Conservation (phyloP, 2,113 vertebrate species). For the Ctenomys sociabilis region DNA sequence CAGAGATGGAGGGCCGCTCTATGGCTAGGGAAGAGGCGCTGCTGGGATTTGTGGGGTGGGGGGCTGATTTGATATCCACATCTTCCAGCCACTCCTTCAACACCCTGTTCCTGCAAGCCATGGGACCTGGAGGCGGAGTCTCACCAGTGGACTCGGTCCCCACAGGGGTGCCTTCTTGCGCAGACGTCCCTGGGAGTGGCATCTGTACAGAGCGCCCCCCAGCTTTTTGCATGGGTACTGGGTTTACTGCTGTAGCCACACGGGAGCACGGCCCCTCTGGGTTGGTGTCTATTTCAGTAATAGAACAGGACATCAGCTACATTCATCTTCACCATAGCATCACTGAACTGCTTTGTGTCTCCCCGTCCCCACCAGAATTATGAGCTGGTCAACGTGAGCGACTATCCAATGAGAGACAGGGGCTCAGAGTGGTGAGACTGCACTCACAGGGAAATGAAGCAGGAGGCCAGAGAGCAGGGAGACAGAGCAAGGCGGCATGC, state of each 20-base stretch:
- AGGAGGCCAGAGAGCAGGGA: not conserved
- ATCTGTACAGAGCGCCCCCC: not conserved
- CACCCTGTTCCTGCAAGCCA: not conserved
- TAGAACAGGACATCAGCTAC: accelerated
- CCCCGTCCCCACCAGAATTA: not conserved
- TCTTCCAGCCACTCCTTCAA: not conserved
- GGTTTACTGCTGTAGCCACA: not conserved
- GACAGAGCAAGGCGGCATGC: not conserved
- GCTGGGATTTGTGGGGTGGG: slow-evolving; percentile 1
- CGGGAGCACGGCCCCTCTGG: not conserved
- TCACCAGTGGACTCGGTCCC: accelerated
- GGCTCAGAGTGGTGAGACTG: not conserved
- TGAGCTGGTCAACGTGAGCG: not conserved
- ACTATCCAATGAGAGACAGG: not conserved
- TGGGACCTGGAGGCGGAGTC: not conserved
- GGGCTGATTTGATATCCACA: slow-evolving; percentile 8
- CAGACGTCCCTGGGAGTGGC: not conserved
- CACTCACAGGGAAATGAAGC: not conserved
- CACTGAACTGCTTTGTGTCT: not conserved
- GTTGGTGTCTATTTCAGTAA: not conserved
- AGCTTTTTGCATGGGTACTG: accelerated
- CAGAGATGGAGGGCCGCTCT: not conserved
- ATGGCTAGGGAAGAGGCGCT: not conserved
- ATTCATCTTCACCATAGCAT: not conserved
- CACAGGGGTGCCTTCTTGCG: accelerated